Conservation (phyloP, 2,113 vertebrate species). For the Galbula dea region DNA sequence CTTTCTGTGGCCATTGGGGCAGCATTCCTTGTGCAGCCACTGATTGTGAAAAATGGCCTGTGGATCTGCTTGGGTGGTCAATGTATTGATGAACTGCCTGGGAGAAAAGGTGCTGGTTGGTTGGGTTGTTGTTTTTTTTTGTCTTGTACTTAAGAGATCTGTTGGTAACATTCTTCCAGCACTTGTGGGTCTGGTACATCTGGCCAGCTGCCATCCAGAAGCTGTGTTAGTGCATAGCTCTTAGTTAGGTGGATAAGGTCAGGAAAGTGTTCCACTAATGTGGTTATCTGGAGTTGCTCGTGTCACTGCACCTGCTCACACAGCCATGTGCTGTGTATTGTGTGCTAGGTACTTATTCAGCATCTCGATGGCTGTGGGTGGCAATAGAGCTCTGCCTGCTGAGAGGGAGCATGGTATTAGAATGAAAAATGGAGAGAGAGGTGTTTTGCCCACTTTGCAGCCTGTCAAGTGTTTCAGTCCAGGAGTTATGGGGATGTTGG, state of each 20-base stretch:
- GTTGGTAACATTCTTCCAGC: neutral
- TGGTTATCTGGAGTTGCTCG: neutral
- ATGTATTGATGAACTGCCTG: neutral
- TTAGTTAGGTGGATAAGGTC: neutral
- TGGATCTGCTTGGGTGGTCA: neutral
- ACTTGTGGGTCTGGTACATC: neutral
- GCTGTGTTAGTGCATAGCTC: neutral
- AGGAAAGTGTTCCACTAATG: neutral
- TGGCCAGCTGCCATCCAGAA: neutral
- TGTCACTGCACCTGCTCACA: neutral
- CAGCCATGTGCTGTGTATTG: neutral
- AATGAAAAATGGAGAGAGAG: neutral
- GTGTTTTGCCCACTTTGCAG: neutral
- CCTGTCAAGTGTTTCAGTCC: neutral
- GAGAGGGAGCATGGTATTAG: neutral
- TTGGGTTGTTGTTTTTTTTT: neutral
- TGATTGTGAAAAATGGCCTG: neutral
- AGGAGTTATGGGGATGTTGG: neutral
- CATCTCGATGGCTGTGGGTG: neutral
- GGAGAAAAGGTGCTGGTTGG: neutral
- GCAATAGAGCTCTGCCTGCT: neutral
- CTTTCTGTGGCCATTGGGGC: neutral
- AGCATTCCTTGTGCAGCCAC: neutral
- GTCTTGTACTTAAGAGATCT: neutral
- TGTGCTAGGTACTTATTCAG: neutral